Base-by-base conservation (phyloP, 2,113 vertebrate species). In the Myxocyprinus asiaticus region DNA sequence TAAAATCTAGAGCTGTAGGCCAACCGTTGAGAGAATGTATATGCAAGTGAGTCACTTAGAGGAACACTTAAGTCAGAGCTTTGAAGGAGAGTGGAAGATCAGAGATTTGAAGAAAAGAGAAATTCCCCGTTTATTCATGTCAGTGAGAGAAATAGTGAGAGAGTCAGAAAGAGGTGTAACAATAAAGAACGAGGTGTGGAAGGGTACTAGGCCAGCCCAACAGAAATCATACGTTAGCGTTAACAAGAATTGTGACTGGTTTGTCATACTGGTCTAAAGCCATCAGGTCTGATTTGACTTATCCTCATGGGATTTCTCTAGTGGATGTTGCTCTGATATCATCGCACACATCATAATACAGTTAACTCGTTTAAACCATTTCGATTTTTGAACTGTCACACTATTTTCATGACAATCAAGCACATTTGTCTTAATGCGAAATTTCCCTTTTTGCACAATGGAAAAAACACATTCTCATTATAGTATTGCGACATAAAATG, bases 101-200 rank as follows among this genome's bases (percentile, higher is more conserved):
- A 79, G 68, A 82, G 55, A 84, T 63, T 64, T 63, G 48, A 5
- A 67, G 55, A 44, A 66, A 61, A 76, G 51, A 62, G 66, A 85
- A 88, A 85, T 89, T 85, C 89, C 92, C 91, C 89, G 75, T 61
- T 82, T 70, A 90, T 89, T 93, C 92, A 91, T 92, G 67, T 91
- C 86, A 89, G 79, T 86, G 86, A 88, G 84, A 86, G 81, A 89
- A 51, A 81, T 12, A 79, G 22, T 33, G 22, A 33, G 22, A 33
- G 22, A 33, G 22, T 59, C 48, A 69, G 83, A 86, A 79, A 86
- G 87, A 87, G 78, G 79, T 47, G 14, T 61, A 33, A 67, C 66
- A 72, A n/a, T 50, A 73, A 50, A 74, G 63, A 56, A 44, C 15
- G 79, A 82, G 83, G 80, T 47, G 12, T 15, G 69, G 87, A 86